Percentiles rank a stretch among this genome's conserved stretches.
phyloP scores from a whole-genome alignment of 2,113 vertebrate genomes.

The Arvicanthis niloticus region DNA sequence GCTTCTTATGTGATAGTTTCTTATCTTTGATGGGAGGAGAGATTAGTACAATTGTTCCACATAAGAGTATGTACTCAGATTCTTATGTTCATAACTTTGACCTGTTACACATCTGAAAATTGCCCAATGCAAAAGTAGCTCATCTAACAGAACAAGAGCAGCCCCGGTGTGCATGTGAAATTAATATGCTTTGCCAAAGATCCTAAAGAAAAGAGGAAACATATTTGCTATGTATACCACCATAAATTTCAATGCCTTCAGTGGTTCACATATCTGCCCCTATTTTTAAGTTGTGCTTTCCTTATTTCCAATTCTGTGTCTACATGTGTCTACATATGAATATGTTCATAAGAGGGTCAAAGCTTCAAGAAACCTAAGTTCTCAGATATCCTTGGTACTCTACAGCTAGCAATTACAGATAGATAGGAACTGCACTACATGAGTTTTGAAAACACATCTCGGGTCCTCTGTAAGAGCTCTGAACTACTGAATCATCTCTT shows the following conservation, averaged over 20 bases:
- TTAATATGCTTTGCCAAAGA: neutral
- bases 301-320: neutral
- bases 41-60: neutral
- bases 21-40: neutral
- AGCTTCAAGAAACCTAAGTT: neutral
- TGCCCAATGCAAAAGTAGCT: neutral
- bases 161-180: neutral
- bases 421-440: neutral
- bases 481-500: neutral
- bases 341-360: neutral
- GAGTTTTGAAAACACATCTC: neutral
- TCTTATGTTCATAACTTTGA: neutral
- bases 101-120: neutral
- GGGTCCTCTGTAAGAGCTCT: neutral
- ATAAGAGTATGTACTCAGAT: neutral
- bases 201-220: neutral
- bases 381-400: neutral
- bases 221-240: neutral
- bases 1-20: neutral
- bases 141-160: neutral
- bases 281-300: neutral
- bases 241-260: neutral
- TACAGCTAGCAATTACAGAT: neutral
- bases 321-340: neutral
- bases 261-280: neutral